Percentiles rank a stretch among this genome's conserved stretches.
These are phyloP conservation scores for Spinus olivaceus DNA, from an alignment of 2,797 vertebrate genomes.

Conservation along the genomic window DNA sequence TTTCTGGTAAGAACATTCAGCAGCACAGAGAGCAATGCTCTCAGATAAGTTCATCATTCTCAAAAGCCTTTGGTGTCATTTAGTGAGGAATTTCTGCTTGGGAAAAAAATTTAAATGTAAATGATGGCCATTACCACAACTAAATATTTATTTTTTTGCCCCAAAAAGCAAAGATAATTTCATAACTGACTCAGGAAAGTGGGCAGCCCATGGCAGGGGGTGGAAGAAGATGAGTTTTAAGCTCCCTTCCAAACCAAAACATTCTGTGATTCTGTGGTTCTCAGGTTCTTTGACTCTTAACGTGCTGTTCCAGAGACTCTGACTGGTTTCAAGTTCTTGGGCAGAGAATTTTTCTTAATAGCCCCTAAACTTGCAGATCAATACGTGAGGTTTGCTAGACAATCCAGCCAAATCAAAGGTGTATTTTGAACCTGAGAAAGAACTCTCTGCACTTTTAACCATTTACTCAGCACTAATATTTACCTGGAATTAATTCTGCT, in stretches of 20 bases:
- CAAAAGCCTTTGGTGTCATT: conserved; percentile 31
- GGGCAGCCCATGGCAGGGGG: neutral
- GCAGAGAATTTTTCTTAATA: neutral
- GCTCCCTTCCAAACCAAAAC: neutral
- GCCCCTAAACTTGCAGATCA: neutral
- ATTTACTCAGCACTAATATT: neutral
- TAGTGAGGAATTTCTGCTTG: neutral
- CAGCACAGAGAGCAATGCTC: neutral
- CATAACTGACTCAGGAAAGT: neutral
- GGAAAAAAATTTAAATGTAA: conserved; percentile 35
- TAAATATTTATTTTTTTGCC: neutral
- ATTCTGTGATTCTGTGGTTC: neutral
- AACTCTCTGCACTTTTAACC: neutral
- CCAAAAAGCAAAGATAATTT: neutral
- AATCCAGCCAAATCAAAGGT: neutral
- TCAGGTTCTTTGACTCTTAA: neutral
- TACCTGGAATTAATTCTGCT: neutral
- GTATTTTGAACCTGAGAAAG: neutral
- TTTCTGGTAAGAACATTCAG: neutral
- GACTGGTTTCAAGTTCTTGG: neutral
- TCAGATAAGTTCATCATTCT: conserved; percentile 24
- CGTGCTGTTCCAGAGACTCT: fast-evolving
- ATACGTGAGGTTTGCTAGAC: neutral
- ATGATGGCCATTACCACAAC: conserved; percentile 15
- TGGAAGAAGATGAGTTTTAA: neutral